These are phyloP conservation scores for Aphodius sticticus DNA, from an alignment of 2,888 invertebrate genomes.

Conservation along the genomic window DNA sequence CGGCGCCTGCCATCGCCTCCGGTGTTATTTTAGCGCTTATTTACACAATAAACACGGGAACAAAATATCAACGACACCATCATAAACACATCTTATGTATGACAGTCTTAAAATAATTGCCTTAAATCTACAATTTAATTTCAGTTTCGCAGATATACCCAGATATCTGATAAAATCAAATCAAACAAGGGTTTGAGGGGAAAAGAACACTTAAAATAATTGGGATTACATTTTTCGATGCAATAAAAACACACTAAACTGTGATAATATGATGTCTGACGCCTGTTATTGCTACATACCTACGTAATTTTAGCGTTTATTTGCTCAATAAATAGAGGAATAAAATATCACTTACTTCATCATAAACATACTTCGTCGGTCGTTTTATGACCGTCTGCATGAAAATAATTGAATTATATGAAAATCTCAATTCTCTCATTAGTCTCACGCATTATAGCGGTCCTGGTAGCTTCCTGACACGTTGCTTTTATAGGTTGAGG, in stretches of 20 bases:
- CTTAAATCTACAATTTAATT: neutral
- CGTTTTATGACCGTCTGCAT: neutral
- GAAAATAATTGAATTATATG: too few relatives aligned
- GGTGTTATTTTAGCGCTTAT: conserved; percentile 42
- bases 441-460: too few relatives aligned
- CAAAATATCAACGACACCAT: neutral
- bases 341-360: neutral
- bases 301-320: neutral
- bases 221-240: too few relatives aligned
- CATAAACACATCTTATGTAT: neutral
- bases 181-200: too few relatives aligned
- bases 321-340: neutral
- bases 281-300: neutral
- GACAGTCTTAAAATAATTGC: neutral
- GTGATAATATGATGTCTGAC: too few relatives aligned
- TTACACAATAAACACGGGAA: conserved; percentile 34
- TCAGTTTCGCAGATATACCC: neutral
- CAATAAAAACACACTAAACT: too few relatives aligned
- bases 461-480: too few relatives aligned
- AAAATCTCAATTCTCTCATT: too few relatives aligned
- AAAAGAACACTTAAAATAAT: too few relatives aligned
- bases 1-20: conserved; percentile 44
- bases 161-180: neutral
- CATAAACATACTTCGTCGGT: neutral
- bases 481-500: too few relatives aligned